These are phyloP conservation scores for Physella acuta DNA, from an alignment of 1,140 invertebrate species.

Conservation along the genomic window DNA sequence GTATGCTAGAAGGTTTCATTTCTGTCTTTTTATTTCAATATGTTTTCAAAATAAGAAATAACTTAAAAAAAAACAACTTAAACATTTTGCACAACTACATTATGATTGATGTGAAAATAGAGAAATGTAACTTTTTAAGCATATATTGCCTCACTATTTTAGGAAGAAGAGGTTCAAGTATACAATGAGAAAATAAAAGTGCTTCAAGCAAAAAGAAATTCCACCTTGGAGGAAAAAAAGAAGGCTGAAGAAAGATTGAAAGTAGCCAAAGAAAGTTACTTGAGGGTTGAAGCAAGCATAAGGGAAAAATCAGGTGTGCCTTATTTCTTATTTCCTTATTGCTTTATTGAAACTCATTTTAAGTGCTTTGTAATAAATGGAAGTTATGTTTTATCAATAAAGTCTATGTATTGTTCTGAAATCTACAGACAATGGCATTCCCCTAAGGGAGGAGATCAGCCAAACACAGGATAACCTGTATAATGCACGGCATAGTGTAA, in stretches of 20 bases:
- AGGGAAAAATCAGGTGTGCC: slow-evolving; percentile 22
- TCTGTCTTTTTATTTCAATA: neutral
- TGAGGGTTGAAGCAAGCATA: slow-evolving; percentile 42
- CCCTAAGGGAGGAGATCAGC: slow-evolving; percentile 48
- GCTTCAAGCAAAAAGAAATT: slow-evolving; percentile 34
- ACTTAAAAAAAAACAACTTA: too few relatives aligned
- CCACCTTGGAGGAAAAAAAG: slow-evolving; percentile 21
- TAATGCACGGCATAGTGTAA: slow-evolving; percentile 37
- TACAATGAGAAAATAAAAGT: slow-evolving; percentile 45
- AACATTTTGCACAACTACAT: too few relatives aligned
- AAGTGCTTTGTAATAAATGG: neutral
- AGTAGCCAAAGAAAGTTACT: slow-evolving; percentile 32
- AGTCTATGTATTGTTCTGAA: neutral
- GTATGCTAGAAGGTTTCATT: slow-evolving; percentile 35
- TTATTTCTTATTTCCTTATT: neutral
- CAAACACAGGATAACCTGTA: slow-evolving; percentile 42
- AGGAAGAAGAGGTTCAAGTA: slow-evolving; percentile 66
- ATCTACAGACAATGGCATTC: slow-evolving; percentile 43
- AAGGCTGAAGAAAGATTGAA: slow-evolving; percentile 31
- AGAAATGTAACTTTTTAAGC: neutral
- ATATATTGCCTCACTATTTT: slow-evolving; percentile 18
- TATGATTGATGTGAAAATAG: too few relatives aligned
- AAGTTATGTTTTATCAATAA: neutral
- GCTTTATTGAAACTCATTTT: neutral
- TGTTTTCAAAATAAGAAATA: neutral